phyloP scores from a whole-genome alignment of 2,888 invertebrate species.

The Gasteruption jaculator region DNA sequence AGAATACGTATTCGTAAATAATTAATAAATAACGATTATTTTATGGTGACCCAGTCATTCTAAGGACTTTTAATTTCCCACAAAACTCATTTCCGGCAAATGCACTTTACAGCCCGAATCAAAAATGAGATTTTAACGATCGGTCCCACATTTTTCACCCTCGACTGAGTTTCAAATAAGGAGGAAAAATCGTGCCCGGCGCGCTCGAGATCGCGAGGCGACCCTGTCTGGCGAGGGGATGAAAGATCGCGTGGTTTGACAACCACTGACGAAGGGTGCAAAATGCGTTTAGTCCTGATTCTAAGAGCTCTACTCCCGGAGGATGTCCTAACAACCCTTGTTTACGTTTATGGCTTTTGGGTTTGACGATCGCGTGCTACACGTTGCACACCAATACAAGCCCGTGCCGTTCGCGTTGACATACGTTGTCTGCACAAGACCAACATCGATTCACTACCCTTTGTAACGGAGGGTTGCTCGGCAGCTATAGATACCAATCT shows the following conservation, averaged over 20 bases:
- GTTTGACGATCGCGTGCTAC: constrained; percentile 45
- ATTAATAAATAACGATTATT: no score
- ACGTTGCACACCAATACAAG: constrained; percentile 6
- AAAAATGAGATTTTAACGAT: no score
- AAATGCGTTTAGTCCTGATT: constrained; percentile 46
- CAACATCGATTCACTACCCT: no score
- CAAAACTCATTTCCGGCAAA: no score
- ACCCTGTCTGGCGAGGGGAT: constrained; percentile 5
- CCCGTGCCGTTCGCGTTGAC: no score
- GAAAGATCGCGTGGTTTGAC: constrained; percentile 18
- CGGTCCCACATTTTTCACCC: no score
- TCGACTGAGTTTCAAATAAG: no score
- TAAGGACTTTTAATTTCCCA: no score
- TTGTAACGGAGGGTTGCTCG: constrained; percentile 24
- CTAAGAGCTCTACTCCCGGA: constrained; percentile 37
- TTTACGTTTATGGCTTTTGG: constrained; percentile 48
- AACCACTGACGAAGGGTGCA: constrained; percentile 35
- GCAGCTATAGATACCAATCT: constrained; percentile 44
- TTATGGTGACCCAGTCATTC: no score
- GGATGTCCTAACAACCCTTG: constrained; percentile 47
- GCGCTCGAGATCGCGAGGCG: constrained; percentile 12
- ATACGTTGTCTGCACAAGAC: no score
- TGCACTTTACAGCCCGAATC: no score
- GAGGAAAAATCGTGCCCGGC: constrained; percentile 1
- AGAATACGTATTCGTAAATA: no score